Percentiles rank a stretch among this genome's conserved stretches.
phyloP scores from a whole-genome alignment of 1,140 invertebrate species.

The Philopotamus ludificatus region DNA sequence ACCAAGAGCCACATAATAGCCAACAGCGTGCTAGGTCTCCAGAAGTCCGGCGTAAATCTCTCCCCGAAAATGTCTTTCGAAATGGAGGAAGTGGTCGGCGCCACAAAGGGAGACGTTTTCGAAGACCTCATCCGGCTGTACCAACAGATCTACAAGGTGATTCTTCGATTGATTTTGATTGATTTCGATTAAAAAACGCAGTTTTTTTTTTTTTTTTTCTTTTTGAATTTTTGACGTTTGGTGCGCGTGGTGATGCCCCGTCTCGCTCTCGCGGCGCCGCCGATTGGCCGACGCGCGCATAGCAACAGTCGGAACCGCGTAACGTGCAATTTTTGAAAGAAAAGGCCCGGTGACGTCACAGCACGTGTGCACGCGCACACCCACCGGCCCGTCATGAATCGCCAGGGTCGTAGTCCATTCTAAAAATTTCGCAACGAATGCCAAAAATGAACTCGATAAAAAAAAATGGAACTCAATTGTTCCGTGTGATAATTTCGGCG shows the following conservation, averaged over 20 bases:
- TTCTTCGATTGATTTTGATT: no score
- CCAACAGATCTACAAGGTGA: slow-evolving; percentile 60
- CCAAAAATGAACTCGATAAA: not conserved
- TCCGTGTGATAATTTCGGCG: no score
- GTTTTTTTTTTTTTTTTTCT: not conserved
- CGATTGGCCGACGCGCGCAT: not conserved
- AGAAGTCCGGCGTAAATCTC: not conserved
- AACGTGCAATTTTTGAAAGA: slow-evolving; percentile 1
- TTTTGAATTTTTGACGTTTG: not conserved
- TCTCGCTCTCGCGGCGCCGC: slow-evolving; percentile 4
- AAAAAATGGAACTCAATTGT: no score
- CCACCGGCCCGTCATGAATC: not conserved
- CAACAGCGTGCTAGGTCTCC: not conserved
- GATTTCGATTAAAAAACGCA: not conserved
- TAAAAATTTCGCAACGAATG: not conserved
- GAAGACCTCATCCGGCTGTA: slow-evolving; percentile 63
- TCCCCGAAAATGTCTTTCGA: slow-evolving; percentile 53
- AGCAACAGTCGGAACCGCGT: not conserved
- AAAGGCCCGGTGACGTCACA: no score
- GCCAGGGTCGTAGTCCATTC: no score
- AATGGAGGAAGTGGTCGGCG: slow-evolving; percentile 51
- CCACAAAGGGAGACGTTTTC: slow-evolving; percentile 58
- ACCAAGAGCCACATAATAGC: not conserved
- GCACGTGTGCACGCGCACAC: not conserved
- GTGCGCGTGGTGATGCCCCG: no score